A percentile compares a stretch with the other conserved stretches of the same genome.
phyloP scores from a whole-genome alignment of 2,113 vertebrate genomes.

The Phycodurus eques region DNA sequence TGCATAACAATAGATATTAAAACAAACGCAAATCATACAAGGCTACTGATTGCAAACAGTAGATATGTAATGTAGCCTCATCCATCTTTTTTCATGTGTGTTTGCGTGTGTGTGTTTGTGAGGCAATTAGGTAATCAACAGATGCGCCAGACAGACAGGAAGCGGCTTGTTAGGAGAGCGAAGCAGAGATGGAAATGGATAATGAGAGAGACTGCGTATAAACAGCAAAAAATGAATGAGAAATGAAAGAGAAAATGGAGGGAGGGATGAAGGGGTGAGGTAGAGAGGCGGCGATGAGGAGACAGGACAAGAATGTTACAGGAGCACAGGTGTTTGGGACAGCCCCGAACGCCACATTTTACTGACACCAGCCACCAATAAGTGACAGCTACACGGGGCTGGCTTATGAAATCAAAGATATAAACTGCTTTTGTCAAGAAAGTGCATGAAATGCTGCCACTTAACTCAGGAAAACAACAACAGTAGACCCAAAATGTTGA shows the following conservation, averaged over 20 bases:
- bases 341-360: constrained; percentile 36
- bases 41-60: constrained; percentile 35
- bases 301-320: constrained; percentile 25
- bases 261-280: background rate
- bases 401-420: background rate
- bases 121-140: constrained; percentile 72
- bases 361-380: constrained; percentile 49
- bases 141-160: constrained; percentile 68
- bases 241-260: constrained; percentile 2
- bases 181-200: constrained; percentile 58
- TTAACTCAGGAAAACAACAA: background rate
- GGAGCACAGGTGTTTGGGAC: constrained; percentile 53
- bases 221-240: constrained; percentile 29
- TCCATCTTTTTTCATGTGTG: constrained; percentile 9
- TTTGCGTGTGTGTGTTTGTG: constrained; percentile 25
- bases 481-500: background rate
- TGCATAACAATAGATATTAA: background rate
- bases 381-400: constrained; percentile 35
- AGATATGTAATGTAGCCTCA: background rate
- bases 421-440: background rate
- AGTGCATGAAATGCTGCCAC: background rate
- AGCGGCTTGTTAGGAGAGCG: constrained; percentile 65
- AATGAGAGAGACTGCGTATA: constrained; percentile 39
- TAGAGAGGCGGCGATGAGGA: background rate
- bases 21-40: background rate